Evolutionary conservation across 2,888 invertebrate genomes (phyloP), one percentile per base, ranked within the genome.

Genomic region (Cheilosia scutellata): DNA sequence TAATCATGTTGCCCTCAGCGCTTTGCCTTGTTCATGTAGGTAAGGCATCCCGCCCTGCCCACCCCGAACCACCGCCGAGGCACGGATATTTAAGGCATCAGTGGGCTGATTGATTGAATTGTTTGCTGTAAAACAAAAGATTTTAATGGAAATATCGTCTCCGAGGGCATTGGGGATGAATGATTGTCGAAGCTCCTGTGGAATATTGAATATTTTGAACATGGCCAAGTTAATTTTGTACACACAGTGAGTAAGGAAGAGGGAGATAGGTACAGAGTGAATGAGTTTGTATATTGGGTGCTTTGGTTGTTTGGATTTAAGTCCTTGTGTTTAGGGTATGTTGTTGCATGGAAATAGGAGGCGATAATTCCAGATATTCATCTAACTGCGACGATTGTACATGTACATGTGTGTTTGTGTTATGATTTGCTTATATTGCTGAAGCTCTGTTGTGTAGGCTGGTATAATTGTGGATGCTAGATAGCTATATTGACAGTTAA

Each of bases 81-180:
- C 57, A 71, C 76, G 68, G 82, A 82, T 87, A 80, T 84, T 80
- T 84, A 71, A 84, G 84, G 84, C 82, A 87, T 88, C 87, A 76
- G 65, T 74, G 68, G 79, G 75, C 83, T 88, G 88, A 88, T 84
- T 88, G 88, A 88, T 88, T 87, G 88, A 88, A 88, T 87, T 88
- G 87, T 88, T 87, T 84, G 87, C 78, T 70, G 63, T 74, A 66
- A 80, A 71, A 87, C 87, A 88, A 87, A 84, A 82, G 88, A 68
- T 88, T 88, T 88, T 88, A 88, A 88, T 88, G 83, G 87, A 83
- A 87, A 87, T 83, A 80, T 68, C 77, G 74, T 82, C 72, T 83
- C 65, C 40, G 33, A 63, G 78, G 62, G 71, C 65, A 65, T 75
- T 71, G 78, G 57, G 68, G 42, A 29, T 58, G 70, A 63, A 57